These are phyloP conservation scores for Saccostrea glomerata DNA, from an alignment of 1,140 invertebrate species.

Conservation along the genomic window DNA sequence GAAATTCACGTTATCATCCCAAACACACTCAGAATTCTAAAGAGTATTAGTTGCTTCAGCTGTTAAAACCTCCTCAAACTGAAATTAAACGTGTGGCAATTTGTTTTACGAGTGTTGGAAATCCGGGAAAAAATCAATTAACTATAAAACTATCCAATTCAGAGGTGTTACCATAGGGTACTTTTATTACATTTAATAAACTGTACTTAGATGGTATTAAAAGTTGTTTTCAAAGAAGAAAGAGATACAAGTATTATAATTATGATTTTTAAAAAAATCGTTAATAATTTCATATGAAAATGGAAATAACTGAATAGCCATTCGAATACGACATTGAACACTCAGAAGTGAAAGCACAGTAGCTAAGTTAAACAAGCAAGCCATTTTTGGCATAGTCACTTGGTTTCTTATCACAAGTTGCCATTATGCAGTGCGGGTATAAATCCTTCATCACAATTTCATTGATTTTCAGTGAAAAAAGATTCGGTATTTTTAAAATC, in stretches of 20 bases:
- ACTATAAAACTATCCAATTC: background rate
- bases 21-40: slow-evolving; percentile 32
- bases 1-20: slow-evolving; percentile 30
- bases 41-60: slow-evolving; percentile 23
- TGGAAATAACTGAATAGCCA: background rate
- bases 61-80: slow-evolving; percentile 26
- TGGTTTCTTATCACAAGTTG: slow-evolving; percentile 2
- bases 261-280: background rate
- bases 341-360: background rate
- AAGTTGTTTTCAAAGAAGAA: background rate
- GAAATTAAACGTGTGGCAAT: slow-evolving; percentile 38
- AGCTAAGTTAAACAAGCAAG: background rate
- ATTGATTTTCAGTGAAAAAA: background rate
- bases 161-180: background rate
- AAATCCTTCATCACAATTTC: background rate
- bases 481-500: background rate
- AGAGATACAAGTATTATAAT: background rate
- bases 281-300: background rate
- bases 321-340: background rate
- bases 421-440: slow-evolving; percentile 21
- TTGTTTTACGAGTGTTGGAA: slow-evolving; percentile 34
- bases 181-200: background rate
- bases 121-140: background rate
- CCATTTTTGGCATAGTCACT: background rate
- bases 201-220: background rate